phyloP scores from a whole-genome alignment of 2,888 invertebrate genomes.

The Prosapia bicincta region DNA sequence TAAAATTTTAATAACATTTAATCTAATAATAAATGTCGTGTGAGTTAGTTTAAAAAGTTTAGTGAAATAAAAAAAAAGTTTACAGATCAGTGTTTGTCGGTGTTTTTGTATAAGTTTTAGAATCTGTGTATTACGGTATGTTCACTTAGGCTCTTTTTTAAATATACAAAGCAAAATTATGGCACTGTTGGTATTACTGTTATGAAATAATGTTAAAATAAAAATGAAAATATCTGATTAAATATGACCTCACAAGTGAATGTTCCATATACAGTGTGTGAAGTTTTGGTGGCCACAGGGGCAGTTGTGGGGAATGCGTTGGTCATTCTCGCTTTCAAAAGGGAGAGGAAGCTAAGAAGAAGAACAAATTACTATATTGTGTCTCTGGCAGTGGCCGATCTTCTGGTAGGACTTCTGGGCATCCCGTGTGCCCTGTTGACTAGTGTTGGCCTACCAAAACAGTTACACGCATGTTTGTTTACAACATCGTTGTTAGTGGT shows the following conservation, averaged over 20 bases:
- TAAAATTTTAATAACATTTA: too few relatives aligned
- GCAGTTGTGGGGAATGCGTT: slow-evolving; percentile 82
- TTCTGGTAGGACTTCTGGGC: slow-evolving; percentile 81
- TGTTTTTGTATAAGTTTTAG: too few relatives aligned
- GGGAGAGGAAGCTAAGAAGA: slow-evolving; percentile 72
- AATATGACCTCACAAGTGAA: slow-evolving; percentile 54
- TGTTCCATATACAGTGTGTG: slow-evolving; percentile 73
- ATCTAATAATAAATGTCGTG: too few relatives aligned
- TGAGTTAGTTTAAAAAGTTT: too few relatives aligned
- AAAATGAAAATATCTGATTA: neutral
- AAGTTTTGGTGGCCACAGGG: slow-evolving; percentile 75
- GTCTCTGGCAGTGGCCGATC: slow-evolving; percentile 83
- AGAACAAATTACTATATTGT: slow-evolving; percentile 92
- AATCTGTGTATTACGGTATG: too few relatives aligned
- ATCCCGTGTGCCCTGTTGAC: slow-evolving; percentile 85
- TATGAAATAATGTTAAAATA: too few relatives aligned
- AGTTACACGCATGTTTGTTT: slow-evolving; percentile 80
- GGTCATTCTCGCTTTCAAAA: slow-evolving; percentile 80
- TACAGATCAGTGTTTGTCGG: too few relatives aligned
- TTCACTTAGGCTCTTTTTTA: too few relatives aligned
- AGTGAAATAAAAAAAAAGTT: too few relatives aligned
- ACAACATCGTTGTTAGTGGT: slow-evolving; percentile 83
- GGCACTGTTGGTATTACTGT: too few relatives aligned
- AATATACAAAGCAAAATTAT: too few relatives aligned
- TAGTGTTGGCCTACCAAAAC: slow-evolving; percentile 69